Evolutionary conservation across 2,888 invertebrate genomes (phyloP), one percentile per base, ranked within the genome.

Genomic region (Lithophane socia): DNA sequence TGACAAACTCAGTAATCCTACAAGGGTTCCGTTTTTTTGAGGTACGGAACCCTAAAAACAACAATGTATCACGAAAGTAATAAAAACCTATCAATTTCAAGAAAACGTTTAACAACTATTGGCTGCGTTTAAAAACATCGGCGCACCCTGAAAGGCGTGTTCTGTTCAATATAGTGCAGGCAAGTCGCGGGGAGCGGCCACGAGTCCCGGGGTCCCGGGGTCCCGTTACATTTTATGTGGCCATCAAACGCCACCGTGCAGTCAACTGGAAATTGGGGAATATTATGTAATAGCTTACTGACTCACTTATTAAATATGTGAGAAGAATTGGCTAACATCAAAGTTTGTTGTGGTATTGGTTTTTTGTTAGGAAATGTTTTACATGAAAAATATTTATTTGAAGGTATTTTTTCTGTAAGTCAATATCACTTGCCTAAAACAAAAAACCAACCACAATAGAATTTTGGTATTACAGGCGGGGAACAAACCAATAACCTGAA

Each of bases 221-320:
- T 87, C 87, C 90, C 91, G 91, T 92, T 92, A 92, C 90, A 92
- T 92, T 93, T 94, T 93, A 94, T 89, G 91, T 90, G 80, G 89
- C 90, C 92, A 94, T 94, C 92, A 94, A 93, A 91, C 90, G 90
- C 89, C 91, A 92, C 91, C 92, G 92, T 93, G 92, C 92, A 91
- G 82, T 90, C 91, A 90, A 89, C 90, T 86, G 86, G 89, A 91
- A 91, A 87, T 87, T 83, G 75, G 85, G 71, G 87, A 85, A 86
- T 85, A 77, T 79, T 76, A 77, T 72, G 42, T 79, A 75, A 82
- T 80, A 77, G 67, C 60, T 69, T 75, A 80, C 56, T 74, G 65
- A 49, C 58, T 47, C 67, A 63, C 65, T 75, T 79, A 74, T 77
- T 76, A 76, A 68, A 77, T 77, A 67, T 78, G 63, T 65, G 64